A percentile compares a stretch with the other conserved stretches of the same genome.
These are phyloP conservation scores for Drosophila seclusa DNA, from an alignment of 2,888 invertebrate genomes.

Conservation along the genomic window DNA sequence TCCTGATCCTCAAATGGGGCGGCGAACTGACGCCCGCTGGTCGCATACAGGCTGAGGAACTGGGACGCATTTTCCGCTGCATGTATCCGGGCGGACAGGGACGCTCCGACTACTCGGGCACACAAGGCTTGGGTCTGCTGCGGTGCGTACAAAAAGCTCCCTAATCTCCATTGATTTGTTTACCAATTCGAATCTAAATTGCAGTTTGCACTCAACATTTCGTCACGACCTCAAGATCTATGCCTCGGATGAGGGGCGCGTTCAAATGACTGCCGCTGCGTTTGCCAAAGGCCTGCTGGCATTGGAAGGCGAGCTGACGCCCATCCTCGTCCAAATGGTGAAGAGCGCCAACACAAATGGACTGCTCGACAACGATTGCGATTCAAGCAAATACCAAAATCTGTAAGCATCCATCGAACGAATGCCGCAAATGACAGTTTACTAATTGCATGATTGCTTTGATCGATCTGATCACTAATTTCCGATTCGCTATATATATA, in stretches of 20 bases:
- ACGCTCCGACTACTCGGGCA: constrained; percentile 95
- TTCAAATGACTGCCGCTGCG: constrained; percentile 99
- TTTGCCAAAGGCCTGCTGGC: constrained; percentile 99
- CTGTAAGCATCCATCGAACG: constrained; percentile 88
- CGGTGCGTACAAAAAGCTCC: constrained; percentile 83
- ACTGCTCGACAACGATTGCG: constrained; percentile 98
- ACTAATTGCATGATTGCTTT: not conserved
- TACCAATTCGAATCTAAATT: not conserved
- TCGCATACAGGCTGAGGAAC: constrained; percentile 97
- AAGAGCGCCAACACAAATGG: constrained; percentile 99
- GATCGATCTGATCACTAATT: not conserved
- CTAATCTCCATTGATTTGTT: not conserved
- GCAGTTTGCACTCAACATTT: constrained; percentile 96
- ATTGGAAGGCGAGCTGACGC: constrained; percentile 98
- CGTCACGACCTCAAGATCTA: constrained; percentile 99
- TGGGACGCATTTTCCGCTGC: constrained; percentile 99
- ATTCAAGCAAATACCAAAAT: constrained; percentile 97
- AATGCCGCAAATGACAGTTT: not conserved
- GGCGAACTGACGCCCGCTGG: constrained; percentile 99
- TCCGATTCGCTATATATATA: not conserved
- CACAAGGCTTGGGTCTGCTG: constrained; percentile 97
- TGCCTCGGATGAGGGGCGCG: constrained; percentile 99
- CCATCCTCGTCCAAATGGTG: constrained; percentile 99
- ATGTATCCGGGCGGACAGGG: constrained; percentile 99
- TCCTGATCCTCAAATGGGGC: constrained; percentile 99